Evolutionary conservation across 2,888 invertebrate genomes (phyloP).

Genomic region (Diloba caeruleocephala): DNA sequence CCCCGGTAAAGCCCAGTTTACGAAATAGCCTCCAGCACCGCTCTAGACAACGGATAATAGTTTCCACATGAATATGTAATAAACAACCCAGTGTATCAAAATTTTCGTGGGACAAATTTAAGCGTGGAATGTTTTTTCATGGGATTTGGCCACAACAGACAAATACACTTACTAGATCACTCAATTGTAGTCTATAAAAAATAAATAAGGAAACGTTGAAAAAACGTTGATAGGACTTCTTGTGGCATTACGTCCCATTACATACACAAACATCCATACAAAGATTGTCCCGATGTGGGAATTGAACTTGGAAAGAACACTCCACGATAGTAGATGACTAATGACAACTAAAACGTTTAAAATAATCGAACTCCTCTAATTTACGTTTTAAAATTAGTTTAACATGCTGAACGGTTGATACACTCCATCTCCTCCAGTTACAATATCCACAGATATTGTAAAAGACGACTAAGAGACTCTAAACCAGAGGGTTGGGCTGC

Average conservation of each 20-base stretch:
- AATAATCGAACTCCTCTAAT: too few relatives aligned
- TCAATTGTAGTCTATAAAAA: too few relatives aligned
- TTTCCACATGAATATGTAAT: slow-evolving; percentile 53
- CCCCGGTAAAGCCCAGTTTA: slow-evolving; percentile 71
- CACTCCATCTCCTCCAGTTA: too few relatives aligned
- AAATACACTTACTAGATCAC: too few relatives aligned
- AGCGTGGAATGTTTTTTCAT: slow-evolving; percentile 2
- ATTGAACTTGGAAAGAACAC: slow-evolving; percentile 15
- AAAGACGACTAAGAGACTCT: too few relatives aligned
- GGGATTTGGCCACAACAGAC: not conserved
- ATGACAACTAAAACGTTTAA: too few relatives aligned
- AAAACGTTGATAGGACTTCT: slow-evolving; percentile 19
- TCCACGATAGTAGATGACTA: too few relatives aligned
- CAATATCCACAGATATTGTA: too few relatives aligned
- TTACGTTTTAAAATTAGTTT: too few relatives aligned
- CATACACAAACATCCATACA: slow-evolving; percentile 26
- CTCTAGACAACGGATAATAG: slow-evolving; percentile 57
- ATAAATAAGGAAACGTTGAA: not conserved
- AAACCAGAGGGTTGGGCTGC: too few relatives aligned
- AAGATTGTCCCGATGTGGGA: slow-evolving; percentile 45
- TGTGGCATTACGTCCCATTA: slow-evolving; percentile 35
- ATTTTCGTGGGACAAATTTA: slow-evolving; percentile 11
- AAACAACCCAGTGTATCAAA: slow-evolving; percentile 26
- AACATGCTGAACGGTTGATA: too few relatives aligned
- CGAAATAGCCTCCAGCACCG: slow-evolving; percentile 50